These are phyloP conservation scores for Perca schrenkii DNA, from an alignment of 2,113 vertebrate genomes.

Conservation along the genomic window DNA sequence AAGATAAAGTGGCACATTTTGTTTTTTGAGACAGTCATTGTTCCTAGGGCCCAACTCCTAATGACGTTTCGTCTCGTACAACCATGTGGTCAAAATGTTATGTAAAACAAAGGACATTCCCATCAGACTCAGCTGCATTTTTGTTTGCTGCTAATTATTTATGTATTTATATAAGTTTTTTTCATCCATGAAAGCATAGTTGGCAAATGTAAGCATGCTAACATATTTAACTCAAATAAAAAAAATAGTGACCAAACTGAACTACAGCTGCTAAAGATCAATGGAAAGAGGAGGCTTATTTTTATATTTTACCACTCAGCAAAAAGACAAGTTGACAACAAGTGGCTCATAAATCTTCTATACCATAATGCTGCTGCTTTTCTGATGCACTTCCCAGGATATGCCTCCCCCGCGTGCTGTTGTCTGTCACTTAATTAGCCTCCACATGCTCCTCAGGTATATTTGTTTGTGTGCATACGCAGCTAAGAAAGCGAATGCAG, in stretches of 20 bases:
- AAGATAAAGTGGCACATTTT: too few relatives aligned
- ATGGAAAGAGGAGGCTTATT: conserved; percentile 29
- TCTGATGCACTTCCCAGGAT: conserved; percentile 75
- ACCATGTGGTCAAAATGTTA: too few relatives aligned
- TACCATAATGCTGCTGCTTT: conserved; percentile 55
- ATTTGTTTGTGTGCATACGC: conserved; percentile 55
- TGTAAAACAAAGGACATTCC: background rate
- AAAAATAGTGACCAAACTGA: too few relatives aligned
- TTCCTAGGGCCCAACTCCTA: too few relatives aligned
- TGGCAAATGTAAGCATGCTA: too few relatives aligned
- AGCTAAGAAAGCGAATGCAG: conserved; percentile 29
- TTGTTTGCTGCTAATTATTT: too few relatives aligned
- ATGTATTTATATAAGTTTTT: too few relatives aligned
- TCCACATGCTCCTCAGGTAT: conserved; percentile 77
- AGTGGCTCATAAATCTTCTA: conserved; percentile 71
- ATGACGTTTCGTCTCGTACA: too few relatives aligned
- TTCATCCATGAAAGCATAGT: too few relatives aligned
- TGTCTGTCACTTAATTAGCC: conserved; percentile 86
- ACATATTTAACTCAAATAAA: too few relatives aligned
- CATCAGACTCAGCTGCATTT: background rate
- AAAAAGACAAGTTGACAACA: conserved; percentile 64
- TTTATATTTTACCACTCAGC: conserved; percentile 51
- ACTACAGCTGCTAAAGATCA: background rate
- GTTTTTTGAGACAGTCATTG: too few relatives aligned
- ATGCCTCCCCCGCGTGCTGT: conserved; percentile 78